Evolutionary conservation across 2,113 vertebrate genomes (phyloP), one percentile per base, ranked within the genome.

Genomic region (Jaculus jaculus): DNA sequence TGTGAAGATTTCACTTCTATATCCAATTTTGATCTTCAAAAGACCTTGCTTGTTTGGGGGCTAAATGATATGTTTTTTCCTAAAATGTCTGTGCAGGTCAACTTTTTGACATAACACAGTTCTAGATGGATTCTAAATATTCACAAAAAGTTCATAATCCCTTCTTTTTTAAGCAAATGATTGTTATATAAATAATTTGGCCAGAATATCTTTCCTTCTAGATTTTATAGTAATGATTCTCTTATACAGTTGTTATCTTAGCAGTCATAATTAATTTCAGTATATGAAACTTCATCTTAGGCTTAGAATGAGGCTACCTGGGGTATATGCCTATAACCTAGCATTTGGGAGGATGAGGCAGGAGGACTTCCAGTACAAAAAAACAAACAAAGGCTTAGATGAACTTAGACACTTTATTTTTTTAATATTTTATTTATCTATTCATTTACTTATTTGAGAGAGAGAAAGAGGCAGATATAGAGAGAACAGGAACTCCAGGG

Each of bases 111-210:
- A 77, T 16, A 72, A 83, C 7, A 8, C 24, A 87, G 42, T 61
- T 83, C 63, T 32, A 83, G 63, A 73, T 30, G 51, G 30, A 92
- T 65, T 51, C 37, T 85, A 71, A 77, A 72, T 60, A 4, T 58
- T 68, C 16, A n/a, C 34, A 47, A 86, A 28, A 26, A 6, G 42
- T 47, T 47, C 5, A 47, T 47, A 47, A 34, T 79, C 28, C 74
- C 60, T 23, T 80, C 61, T 65, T 69, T n/a, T n/a, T n/a, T n/a
- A 87, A 47, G n/a, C n/a, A n/a, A n/a, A n/a, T n/a, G 2, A 73
- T 95, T 81, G 68, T 58, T n/a, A n/a, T 89, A 91, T 86, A 65
- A 69, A 90, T 95, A 84, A 18, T 90, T 95, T 47, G 89, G 17
- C 28, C 32, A 68, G 66, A 51, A 86, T 89, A 51, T 32, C 75